Evolutionary conservation across 2,888 invertebrate species (phyloP), one percentile per base, ranked within the genome.

Genomic region (Ennomos fuscantarius): DNA sequence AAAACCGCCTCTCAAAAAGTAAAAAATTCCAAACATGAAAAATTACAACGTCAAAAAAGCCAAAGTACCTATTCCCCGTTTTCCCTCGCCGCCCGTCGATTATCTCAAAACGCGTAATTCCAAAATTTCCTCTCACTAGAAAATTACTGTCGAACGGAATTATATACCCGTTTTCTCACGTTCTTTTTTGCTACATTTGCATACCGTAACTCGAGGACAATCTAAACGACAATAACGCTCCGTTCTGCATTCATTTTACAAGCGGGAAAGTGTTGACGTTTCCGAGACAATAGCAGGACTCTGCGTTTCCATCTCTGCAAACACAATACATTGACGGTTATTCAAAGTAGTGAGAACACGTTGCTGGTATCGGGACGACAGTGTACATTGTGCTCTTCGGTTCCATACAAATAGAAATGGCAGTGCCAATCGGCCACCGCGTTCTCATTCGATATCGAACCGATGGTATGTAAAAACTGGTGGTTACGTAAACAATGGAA

Each of bases 181-280:
- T 69, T 72, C 44, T 58, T 72, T 74, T 77, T 73, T 75, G 70
- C 71, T 63, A 69, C 72, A 73, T 79, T 80, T 76, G 75, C 74
- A 71, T 75, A 76, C 68, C 53, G 65, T 64, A 68, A 74, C 73
- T 70, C 64, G 66, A 57, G 71, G 73, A 76, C 79, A 71, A 76
- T 75, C 73, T 77, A 74, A 74, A 68, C 74, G 76, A 81, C 79
- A 79, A 80, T 79, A 76, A 68, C 76, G 79, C 70, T 73, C 76
- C 10, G 47, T 82, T 79, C 70, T 72, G 76, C 78, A 77, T 81
- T 81, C 79, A 81, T 83, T 81, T 54, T 79, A 76, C 77, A 52
- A 73, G 63, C 69, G 70, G 76, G 73, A 74, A 82, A 84, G 81
- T 80, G 82, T 81, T 81, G 82, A 81, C 84, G 78, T 73, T 68